A percentile compares a stretch with the other conserved stretches of the same genome.
phyloP scores from a whole-genome alignment of 1,140 invertebrate genomes.

The Lanistes nyassanus region DNA sequence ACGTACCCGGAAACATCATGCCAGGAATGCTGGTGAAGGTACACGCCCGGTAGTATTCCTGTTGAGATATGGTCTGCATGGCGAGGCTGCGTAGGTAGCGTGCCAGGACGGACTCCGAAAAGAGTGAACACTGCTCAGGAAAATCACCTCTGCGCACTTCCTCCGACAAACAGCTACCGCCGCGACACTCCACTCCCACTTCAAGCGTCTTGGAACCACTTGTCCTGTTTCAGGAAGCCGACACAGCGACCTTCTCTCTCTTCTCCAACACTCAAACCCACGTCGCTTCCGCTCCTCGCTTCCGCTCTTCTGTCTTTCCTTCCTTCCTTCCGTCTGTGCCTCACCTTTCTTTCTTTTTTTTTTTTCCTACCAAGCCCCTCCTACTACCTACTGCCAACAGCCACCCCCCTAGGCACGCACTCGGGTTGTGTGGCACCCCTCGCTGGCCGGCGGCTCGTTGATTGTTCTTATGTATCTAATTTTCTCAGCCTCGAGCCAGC shows the following conservation, averaged over 20 bases:
- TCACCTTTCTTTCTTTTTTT: neutral
- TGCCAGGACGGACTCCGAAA: neutral
- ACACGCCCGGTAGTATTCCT: conserved; percentile 46
- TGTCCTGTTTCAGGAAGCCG: neutral
- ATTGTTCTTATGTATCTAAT: conserved; percentile 39
- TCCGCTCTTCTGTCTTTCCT: conserved; percentile 4
- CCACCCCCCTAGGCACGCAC: neutral
- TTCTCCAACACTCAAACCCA: neutral
- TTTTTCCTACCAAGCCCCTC: conserved; percentile 7
- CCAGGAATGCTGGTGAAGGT: conserved; percentile 35
- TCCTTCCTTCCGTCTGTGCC: conserved; percentile 14
- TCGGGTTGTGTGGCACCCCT: conserved; percentile 4
- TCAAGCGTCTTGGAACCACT: neutral
- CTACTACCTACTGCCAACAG: conserved; percentile 4
- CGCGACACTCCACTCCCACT: neutral
- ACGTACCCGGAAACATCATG: conserved; percentile 46
- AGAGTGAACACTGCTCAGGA: conserved; percentile 3
- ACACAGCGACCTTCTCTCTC: neutral
- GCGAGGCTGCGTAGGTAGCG: conserved; percentile 1
- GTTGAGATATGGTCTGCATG: conserved; percentile 44
- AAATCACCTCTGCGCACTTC: neutral
- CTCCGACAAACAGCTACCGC: neutral
- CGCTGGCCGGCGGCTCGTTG: conserved; percentile 12
- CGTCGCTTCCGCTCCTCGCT: neutral
- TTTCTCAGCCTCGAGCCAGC: conserved; percentile 24